phyloP scores from a whole-genome alignment of 2,888 invertebrate genomes.

The Drosophila robusta region DNA sequence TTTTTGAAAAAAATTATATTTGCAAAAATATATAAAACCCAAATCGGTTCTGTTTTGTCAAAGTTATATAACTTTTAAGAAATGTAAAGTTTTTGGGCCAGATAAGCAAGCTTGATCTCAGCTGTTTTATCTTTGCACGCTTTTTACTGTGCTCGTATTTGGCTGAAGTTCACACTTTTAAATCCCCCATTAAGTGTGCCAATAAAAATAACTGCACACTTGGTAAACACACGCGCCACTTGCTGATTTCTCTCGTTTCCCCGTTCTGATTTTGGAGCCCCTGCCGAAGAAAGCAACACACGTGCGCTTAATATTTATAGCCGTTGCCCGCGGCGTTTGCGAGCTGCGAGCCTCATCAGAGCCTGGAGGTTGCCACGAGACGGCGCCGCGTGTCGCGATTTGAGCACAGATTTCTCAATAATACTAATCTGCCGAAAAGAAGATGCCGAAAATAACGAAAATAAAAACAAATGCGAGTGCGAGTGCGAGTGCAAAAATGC shows the following conservation, averaged over 20 bases:
- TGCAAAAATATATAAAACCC: background rate
- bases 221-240: slow-evolving; percentile 1
- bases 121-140: background rate
- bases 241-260: background rate
- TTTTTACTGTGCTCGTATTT: slow-evolving; percentile 3
- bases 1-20: too few relatives aligned
- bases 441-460: slow-evolving; percentile 6
- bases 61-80: too few relatives aligned
- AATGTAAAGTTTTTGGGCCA: background rate
- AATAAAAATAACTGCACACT: slow-evolving; percentile 22
- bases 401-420: slow-evolving; percentile 8
- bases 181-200: background rate
- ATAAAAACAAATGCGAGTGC: background rate
- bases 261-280: background rate
- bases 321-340: slow-evolving; percentile 9
- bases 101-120: background rate
- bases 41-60: background rate
- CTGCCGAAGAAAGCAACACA: slow-evolving; percentile 11
- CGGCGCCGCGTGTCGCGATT: slow-evolving; percentile 24
- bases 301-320: slow-evolving; percentile 35
- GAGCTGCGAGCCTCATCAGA: slow-evolving; percentile 8
- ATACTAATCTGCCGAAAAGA: slow-evolving; percentile 2
- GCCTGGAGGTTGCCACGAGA: background rate
- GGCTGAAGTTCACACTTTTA: slow-evolving; percentile 1
- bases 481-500: slow-evolving; percentile 17